phyloP scores from a whole-genome alignment of 2,113 vertebrate genomes.

The Pardalotus punctatus region DNA sequence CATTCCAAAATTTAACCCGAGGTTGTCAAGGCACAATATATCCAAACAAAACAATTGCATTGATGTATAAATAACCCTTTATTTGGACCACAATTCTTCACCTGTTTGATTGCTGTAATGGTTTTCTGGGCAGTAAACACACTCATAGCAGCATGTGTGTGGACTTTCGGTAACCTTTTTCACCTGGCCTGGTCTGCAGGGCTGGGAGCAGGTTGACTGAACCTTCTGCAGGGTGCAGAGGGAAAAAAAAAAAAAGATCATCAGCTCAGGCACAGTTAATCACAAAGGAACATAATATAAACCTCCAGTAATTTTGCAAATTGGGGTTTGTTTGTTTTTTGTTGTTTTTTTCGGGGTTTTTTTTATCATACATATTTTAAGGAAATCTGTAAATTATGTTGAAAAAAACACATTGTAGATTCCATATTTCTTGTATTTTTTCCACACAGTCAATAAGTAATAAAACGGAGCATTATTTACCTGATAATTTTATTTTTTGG shows the following conservation, averaged over 20 bases:
- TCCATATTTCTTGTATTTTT: background rate
- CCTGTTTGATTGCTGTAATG: constrained; percentile 83
- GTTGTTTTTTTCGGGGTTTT: too few relatives aligned
- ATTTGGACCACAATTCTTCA: constrained; percentile 12
- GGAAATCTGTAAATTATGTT: background rate
- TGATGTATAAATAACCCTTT: background rate
- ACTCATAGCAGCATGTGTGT: constrained; percentile 88
- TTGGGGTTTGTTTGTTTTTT: background rate
- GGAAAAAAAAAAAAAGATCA: background rate
- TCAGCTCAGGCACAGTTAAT: background rate
- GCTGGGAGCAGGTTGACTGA: constrained; percentile 82
- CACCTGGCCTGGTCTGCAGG: constrained; percentile 81
- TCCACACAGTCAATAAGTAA: background rate
- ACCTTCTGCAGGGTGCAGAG: constrained; percentile 69
- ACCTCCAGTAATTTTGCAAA: background rate
- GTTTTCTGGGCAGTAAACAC: constrained; percentile 83
- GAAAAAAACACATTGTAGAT: background rate
- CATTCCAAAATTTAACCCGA: background rate
- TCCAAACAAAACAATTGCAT: background rate
- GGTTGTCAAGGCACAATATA: background rate
- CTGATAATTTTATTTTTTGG: background rate
- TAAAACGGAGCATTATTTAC: background rate
- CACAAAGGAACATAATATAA: background rate
- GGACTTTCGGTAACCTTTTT: constrained; percentile 84
- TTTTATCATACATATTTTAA: background rate